A percentile compares a stretch with the other conserved stretches of the same genome.
Conservation (phyloP, 2,888 invertebrate genomes). For the Ichneumoninae sp. region DNA sequence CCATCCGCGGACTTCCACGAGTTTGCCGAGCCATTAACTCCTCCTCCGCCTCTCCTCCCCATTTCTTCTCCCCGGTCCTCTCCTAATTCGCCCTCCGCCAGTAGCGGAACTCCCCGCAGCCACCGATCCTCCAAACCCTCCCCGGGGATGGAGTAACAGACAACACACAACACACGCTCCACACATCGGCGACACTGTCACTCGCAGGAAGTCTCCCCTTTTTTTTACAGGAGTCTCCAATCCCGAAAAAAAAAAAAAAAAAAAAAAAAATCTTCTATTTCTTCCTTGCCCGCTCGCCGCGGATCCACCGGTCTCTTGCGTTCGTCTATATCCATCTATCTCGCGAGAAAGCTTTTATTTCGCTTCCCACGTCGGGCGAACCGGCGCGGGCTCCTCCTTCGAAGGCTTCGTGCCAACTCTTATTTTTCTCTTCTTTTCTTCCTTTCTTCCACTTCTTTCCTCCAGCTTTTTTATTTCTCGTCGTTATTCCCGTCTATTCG, state of each 20-base stretch:
- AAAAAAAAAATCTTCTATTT: conserved; percentile 17
- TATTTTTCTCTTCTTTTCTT: conserved; percentile 28
- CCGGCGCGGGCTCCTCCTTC: conserved; percentile 45
- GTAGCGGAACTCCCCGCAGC: not conserved
- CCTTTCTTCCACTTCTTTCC: not conserved
- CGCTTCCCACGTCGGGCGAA: conserved; percentile 63
- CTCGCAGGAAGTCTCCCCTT: conserved; percentile 31
- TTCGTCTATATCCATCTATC: conserved; percentile 48
- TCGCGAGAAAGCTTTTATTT: conserved; percentile 61
- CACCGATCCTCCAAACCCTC: conserved; percentile 4
- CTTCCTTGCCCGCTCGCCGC: not conserved
- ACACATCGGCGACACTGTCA: conserved; percentile 11
- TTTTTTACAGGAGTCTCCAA: conserved; percentile 21
- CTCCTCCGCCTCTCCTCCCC: not conserved
- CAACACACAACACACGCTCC: not conserved
- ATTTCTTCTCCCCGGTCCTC: conserved; percentile 10
- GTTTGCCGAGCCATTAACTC: conserved; percentile 54
- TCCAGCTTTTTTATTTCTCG: conserved; percentile 12
- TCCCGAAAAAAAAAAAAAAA: conserved; percentile 1
- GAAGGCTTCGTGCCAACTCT: conserved; percentile 61
- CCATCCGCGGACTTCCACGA: conserved; percentile 41
- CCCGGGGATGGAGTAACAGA: not conserved
- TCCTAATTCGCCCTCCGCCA: conserved; percentile 23
- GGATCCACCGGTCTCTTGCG: conserved; percentile 8
- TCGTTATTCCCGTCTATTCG: conserved; percentile 2